A percentile compares a stretch with the other conserved stretches of the same genome.
Evolutionary conservation across 2,797 vertebrate genomes (phyloP).

Genomic region (Pseudochirops corinnae): DNA sequence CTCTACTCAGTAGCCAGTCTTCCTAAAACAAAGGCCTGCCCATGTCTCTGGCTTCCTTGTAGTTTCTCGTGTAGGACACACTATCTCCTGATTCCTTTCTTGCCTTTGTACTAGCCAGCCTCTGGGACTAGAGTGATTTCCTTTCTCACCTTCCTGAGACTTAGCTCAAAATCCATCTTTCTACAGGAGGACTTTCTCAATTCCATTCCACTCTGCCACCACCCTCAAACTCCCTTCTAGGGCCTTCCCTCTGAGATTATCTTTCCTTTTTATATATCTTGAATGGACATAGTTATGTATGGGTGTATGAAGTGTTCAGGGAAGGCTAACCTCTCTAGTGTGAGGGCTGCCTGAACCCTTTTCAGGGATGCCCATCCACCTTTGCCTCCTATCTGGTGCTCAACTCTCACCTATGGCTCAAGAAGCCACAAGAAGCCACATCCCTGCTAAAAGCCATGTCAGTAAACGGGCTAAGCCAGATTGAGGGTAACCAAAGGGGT

Average conservation of each 20-base stretch:
- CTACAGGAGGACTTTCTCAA: neutral
- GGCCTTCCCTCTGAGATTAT: neutral
- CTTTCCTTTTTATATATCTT: neutral
- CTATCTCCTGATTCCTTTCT: neutral
- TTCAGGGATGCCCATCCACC: neutral
- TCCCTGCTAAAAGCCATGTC: neutral
- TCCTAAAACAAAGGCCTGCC: neutral
- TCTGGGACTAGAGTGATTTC: neutral
- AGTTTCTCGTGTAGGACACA: neutral
- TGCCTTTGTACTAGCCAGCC: neutral
- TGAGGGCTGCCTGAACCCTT: neutral
- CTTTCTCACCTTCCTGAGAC: neutral
- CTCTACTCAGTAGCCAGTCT: neutral
- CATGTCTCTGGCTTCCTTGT: neutral
- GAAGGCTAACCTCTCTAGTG: neutral
- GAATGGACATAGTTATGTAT: neutral
- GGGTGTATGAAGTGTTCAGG: neutral
- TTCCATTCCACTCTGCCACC: neutral
- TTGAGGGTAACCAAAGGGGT: neutral
- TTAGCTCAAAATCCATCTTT: neutral
- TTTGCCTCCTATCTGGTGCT: neutral
- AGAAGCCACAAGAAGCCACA: neutral
- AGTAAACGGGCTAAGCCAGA: neutral
- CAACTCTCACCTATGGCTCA: neutral
- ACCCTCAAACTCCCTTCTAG: neutral